Evolutionary conservation across 2,888 invertebrate genomes (phyloP).

Genomic region (Drosophila multiciliata): DNA sequence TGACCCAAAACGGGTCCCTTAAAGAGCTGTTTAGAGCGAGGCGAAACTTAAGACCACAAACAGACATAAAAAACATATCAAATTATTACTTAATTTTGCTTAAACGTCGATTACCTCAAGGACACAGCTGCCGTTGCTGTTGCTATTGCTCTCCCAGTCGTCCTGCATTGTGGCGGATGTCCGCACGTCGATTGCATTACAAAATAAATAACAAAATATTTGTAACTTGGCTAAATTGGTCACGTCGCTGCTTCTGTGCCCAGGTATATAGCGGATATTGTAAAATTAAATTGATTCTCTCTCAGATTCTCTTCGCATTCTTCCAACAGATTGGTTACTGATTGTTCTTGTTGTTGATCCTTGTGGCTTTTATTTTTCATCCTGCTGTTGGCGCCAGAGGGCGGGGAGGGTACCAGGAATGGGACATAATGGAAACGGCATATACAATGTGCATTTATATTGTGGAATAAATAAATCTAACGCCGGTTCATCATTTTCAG

Average conservation of each 20-base stretch:
- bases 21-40: slow-evolving; percentile 1
- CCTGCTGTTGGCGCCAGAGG: background rate
- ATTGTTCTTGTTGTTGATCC: slow-evolving; percentile 16
- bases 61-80: slow-evolving; percentile 45
- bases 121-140: slow-evolving; percentile 44
- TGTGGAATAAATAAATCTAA: slow-evolving; percentile 76
- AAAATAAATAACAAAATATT: slow-evolving; percentile 76
- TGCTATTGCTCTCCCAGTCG: slow-evolving; percentile 1
- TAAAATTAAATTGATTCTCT: slow-evolving; percentile 79
- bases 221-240: slow-evolving; percentile 75
- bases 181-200: slow-evolving; percentile 62
- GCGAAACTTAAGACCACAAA: slow-evolving; percentile 4
- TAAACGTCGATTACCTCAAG: slow-evolving; percentile 62
- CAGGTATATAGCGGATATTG: slow-evolving; percentile 77
- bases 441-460: slow-evolving; percentile 64
- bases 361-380: slow-evolving; percentile 58
- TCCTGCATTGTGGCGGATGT: slow-evolving; percentile 33
- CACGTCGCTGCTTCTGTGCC: slow-evolving; percentile 59
- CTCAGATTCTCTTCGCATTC: slow-evolving; percentile 35
- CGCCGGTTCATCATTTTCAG: slow-evolving; percentile 74
- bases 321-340: slow-evolving; percentile 16
- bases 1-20: background rate
- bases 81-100: slow-evolving; percentile 78
- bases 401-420: too few species aligned
- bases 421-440: slow-evolving; percentile 65